These are phyloP conservation scores for Tenthredo livida DNA, from an alignment of 2,888 invertebrate genomes.

Conservation along the genomic window DNA sequence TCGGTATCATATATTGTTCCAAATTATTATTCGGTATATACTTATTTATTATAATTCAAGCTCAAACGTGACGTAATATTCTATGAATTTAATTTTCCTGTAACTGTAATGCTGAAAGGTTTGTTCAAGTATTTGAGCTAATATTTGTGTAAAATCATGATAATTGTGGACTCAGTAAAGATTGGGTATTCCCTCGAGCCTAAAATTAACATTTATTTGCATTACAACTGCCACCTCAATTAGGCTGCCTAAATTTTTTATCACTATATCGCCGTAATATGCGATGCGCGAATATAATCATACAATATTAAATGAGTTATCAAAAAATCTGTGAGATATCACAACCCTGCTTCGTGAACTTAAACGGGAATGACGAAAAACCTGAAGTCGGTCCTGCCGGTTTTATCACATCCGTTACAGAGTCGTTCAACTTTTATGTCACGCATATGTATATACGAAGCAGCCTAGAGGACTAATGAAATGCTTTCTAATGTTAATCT, in stretches of 20 bases:
- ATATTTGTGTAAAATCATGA: background rate
- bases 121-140: background rate
- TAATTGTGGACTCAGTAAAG: background rate
- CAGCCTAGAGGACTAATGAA: slow-evolving; percentile 11
- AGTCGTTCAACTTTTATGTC: background rate
- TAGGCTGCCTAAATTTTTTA: background rate
- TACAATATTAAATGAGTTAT: background rate
- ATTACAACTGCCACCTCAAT: background rate
- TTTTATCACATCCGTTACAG: slow-evolving; percentile 16
- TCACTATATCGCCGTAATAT: background rate
- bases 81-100: background rate
- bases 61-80: background rate
- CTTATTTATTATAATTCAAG: background rate
- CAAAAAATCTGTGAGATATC: background rate
- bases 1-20: background rate
- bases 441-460: slow-evolving; percentile 1
- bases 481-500: slow-evolving; percentile 45
- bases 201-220: background rate
- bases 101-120: background rate
- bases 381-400: background rate
- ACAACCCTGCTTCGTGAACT: background rate
- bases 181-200: background rate
- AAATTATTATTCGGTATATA: background rate
- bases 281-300: background rate
- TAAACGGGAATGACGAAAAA: background rate